These are phyloP conservation scores for Apostichopus parvimensis DNA, from an alignment of 35 echinoderm and acorn worm genomes.

Conservation along the genomic window DNA sequence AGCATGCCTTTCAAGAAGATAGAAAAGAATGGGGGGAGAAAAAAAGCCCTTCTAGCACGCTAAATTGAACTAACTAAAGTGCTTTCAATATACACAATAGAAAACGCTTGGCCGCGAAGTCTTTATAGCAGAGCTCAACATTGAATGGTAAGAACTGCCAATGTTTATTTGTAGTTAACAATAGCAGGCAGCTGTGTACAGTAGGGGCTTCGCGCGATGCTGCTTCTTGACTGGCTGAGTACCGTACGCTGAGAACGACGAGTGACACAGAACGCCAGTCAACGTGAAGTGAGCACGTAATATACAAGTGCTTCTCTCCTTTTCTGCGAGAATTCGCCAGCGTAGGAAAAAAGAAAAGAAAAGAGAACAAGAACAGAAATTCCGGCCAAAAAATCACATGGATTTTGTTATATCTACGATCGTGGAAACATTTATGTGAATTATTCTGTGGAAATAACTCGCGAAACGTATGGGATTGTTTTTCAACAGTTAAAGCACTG, in stretches of 20 bases:
- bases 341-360: too few species aligned
- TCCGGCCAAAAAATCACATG: too few species aligned
- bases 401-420: not conserved
- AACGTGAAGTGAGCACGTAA: slow-evolving; percentile 5
- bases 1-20: not conserved
- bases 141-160: slow-evolving; percentile 17
- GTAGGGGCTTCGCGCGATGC: not conserved
- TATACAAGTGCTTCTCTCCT: not conserved
- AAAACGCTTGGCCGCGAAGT: slow-evolving; percentile 4
- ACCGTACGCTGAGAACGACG: not conserved
- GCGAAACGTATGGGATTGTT: too few species aligned
- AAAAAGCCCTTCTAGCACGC: slow-evolving; percentile 20
- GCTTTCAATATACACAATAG: slow-evolving; percentile 27
- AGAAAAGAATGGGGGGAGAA: slow-evolving; percentile 3
- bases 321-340: not conserved
- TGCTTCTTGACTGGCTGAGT: not conserved
- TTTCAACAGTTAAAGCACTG: too few species aligned
- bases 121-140: slow-evolving; percentile 21
- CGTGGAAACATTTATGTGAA: not conserved
- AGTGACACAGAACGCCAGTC: not conserved
- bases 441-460: too few species aligned
- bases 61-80: slow-evolving; percentile 48
- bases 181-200: slow-evolving; percentile 9
- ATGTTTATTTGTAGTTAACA: slow-evolving; percentile 31
- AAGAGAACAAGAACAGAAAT: too few species aligned